Base-by-base conservation (phyloP, 2,113 vertebrate species). In the Lagopus leucura region DNA sequence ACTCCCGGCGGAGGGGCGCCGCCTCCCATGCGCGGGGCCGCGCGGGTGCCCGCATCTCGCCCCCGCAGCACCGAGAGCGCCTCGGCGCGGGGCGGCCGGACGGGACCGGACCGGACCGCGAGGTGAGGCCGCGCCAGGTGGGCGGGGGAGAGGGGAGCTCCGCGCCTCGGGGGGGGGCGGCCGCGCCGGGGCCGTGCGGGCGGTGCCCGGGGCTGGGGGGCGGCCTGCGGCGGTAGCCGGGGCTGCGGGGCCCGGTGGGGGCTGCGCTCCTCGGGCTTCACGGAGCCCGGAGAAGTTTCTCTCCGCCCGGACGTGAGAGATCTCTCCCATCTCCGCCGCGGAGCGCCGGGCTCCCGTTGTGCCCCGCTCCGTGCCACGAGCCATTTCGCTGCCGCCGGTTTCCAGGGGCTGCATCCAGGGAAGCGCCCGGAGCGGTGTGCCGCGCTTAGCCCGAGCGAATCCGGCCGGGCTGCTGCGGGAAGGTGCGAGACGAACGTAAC, bases 381-480 rank as follows among this genome's bases (percentile, higher is more conserved):
- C 94, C 96, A 80, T 94, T 91, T 88, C 91, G 4, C 13, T 82
- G 90, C 84, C 2, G 75, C 79, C 47, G 61, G 57, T 34, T 60
- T 84, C 65, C 91, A 72, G 65, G 43, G 67, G 89, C 93, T 11
- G 84, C 74, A 12, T 89, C 85, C 87, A 32, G 9, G 77, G 77
- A 61, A 18, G 90, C 0, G 57, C 18, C 2, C 72, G 75, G 90
- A 65, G 85, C 92, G 25, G 48, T 8, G 50, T 54, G 13, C 25
- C 50, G 52, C 28, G 66, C 92, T 94, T 88, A 93, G 65, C 0
- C 64, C 13, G 82, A 88, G 90, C n/a, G 9, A 9, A 7, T 92
- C 91, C 94, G 73, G 76, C 36, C 15, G 42, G 66, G 79, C 28
- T 54, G 15, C 58, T 66, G 16, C 6, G 83, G 25, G 72, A 42